A percentile compares a stretch with the other conserved stretches of the same genome.
Evolutionary conservation across 2,888 invertebrate species (phyloP).

Genomic region (Megastigmus dorsalis): DNA sequence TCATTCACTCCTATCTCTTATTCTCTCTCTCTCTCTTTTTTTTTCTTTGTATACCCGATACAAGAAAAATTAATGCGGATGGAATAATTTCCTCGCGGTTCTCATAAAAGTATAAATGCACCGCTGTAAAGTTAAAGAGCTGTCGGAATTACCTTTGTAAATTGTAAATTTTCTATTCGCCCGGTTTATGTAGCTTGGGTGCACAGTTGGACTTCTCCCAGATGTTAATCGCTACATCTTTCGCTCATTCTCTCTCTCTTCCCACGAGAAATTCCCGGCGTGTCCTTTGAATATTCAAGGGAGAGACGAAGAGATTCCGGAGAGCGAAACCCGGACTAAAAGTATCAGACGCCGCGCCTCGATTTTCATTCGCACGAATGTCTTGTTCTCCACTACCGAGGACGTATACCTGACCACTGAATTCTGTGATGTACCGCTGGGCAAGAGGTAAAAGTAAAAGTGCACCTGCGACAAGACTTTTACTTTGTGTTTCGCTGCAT

Average conservation of each 20-base stretch:
- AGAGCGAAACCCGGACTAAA: background rate
- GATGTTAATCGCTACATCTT: constrained; percentile 40
- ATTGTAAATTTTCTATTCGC: constrained; percentile 37
- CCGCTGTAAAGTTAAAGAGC: constrained; percentile 21
- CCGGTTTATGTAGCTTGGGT: too few relatives aligned
- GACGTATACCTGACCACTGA: too few relatives aligned
- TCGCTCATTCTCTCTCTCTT: constrained; percentile 15
- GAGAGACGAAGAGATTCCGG: background rate
- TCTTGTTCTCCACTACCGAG: too few relatives aligned
- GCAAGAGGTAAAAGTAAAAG: too few relatives aligned
- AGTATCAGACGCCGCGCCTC: background rate
- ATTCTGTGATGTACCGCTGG: too few relatives aligned
- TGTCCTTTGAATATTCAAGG: constrained; percentile 50
- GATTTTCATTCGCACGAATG: constrained; percentile 6
- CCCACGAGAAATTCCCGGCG: constrained; percentile 5
- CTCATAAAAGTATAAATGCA: constrained; percentile 7
- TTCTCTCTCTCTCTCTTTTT: background rate
- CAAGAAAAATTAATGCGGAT: constrained; percentile 12
- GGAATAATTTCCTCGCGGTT: constrained; percentile 24
- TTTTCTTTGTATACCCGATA: too few relatives aligned
- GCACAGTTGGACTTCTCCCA: background rate
- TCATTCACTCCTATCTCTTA: too few relatives aligned
- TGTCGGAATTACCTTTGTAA: constrained; percentile 40
- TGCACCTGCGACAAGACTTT: too few relatives aligned
- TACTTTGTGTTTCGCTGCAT: too few relatives aligned